Base-by-base conservation (phyloP, 2,113 vertebrate genomes). In the Lophura nycthemera region DNA sequence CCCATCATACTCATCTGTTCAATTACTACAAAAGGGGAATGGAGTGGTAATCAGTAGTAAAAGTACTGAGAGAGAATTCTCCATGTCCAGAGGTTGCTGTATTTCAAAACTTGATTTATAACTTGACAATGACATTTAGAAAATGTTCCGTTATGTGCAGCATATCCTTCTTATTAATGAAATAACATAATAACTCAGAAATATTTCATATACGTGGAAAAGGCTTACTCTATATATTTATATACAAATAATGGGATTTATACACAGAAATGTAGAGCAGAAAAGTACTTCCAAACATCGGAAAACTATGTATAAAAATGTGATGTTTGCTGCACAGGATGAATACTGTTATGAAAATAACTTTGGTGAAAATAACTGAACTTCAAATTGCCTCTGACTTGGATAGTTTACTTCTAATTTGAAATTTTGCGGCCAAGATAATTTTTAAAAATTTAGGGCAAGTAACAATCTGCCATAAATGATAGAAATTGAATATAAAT, bases 401-500 rank as follows among this genome's bases (percentile, higher is more conserved):
- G 12, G 42, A 81, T 27, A 88, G 61, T 92, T 94, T 96, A 94
- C 78, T 94, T 95, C 96, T 86, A 74, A 83, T 79, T 93, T 94
- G 63, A 94, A 96, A 96, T 96, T 89, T 57, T 86, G 72, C 92
- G 97, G 79, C 32, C 76, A 95, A 79, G 81, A 64, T 78, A 90
- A 92, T 91, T 91, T 81, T 84, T 8, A 94, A 93, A 96, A 92
- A 96, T 84, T 94, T 86, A 97, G 95, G 69, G 80, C 80, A 88
- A 97, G 91, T 95, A 94, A 96, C 88, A 81, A 91, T 96, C 85
- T 96, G 70, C 96, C 81, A 90, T 91, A 96, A 93, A 88, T 94
- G 81, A 96, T 71, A 94, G 88, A 97, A 95, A 89, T 40, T 30
- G 92, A 89, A 75, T 94, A 87, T 96, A 96, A 97, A 97, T 96